Evolutionary conservation across 2,888 invertebrate species (phyloP), one percentile per base, ranked within the genome.

Genomic region (Itoplectis maculator): DNA sequence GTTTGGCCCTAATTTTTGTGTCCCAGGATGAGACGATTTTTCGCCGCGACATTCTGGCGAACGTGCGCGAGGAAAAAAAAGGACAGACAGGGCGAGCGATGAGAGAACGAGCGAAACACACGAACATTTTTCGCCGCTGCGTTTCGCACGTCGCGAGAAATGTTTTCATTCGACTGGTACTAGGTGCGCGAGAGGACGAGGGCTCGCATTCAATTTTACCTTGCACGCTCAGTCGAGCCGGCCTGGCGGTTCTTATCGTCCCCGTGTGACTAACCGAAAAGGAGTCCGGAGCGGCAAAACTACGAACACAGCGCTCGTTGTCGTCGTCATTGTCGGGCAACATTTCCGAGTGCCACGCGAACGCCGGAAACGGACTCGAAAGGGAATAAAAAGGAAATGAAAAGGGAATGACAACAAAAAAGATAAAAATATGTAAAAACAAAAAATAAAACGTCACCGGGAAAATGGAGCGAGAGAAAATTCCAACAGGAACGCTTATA

Each of bases 171-270:
- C 29, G 11, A 63, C 51, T 9, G 70, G 18, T 49, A 20, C 42
- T 23, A 13, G 23, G 45, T 29, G 37, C 65, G 42, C 18, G n/a
- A n/a, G n/a, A n/a, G n/a, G n/a, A n/a, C n/a, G n/a, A n/a, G n/a
- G n/a, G 54, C 63, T 47, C 72, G 74, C 77, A 82, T 82, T 82
- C 66, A 82, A 82, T 82, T 82, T 84, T 79, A 77, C 66, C 70
- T 69, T 15, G 66, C 45, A 76, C 66, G 80, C 74, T 84, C 61
- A 59, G 74, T 72, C 77, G 66, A 80, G 49, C 69, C 69, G 29
- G 56, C 49, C 76, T 40, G 51, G 45, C 61, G 49, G 65, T 73
- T 79, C 73, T 79, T 82, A 79, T 82, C 73, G 47, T 40, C 29
- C 20, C 11, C 47, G 20, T 77, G 18, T 42, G 49, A 42, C 45